Evolutionary conservation across 2,888 invertebrate species (phyloP).

Genomic region (Caenorhabditis virilis): DNA sequence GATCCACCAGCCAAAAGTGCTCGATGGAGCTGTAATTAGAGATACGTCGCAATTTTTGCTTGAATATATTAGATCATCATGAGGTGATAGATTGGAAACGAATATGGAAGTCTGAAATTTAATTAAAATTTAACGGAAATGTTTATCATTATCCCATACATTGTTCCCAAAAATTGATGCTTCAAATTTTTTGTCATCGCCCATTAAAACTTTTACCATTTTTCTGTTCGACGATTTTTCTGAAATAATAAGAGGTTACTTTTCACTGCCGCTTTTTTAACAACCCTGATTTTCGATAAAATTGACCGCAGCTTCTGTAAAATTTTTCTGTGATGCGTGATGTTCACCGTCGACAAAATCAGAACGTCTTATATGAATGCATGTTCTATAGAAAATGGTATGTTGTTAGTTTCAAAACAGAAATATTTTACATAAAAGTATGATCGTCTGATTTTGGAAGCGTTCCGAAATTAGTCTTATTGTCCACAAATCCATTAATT

Average conservation of each 20-base stretch:
- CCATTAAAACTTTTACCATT: slow-evolving; percentile 21
- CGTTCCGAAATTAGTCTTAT: slow-evolving; percentile 1
- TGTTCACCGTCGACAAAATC: slow-evolving; percentile 29
- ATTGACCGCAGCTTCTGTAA: slow-evolving; percentile 7
- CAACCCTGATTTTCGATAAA: slow-evolving; percentile 13
- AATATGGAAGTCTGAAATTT: too few species aligned
- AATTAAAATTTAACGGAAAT: too few species aligned
- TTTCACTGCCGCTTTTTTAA: not conserved
- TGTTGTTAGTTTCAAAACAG: not conserved
- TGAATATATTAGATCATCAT: slow-evolving; percentile 21
- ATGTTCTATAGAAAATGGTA: slow-evolving; percentile 10
- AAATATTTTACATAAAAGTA: slow-evolving; percentile 2
- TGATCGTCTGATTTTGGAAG: slow-evolving; percentile 9
- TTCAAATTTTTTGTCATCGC: slow-evolving; percentile 17
- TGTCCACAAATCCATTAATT: not conserved
- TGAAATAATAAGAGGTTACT: not conserved
- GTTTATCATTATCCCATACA: slow-evolving; percentile 6
- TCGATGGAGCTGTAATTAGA: slow-evolving; percentile 20
- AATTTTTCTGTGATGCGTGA: slow-evolving; percentile 15
- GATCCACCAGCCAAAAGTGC: slow-evolving; percentile 33
- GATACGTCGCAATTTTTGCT: slow-evolving; percentile 19
- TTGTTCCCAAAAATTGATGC: slow-evolving; percentile 6
- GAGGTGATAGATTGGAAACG: slow-evolving; percentile 10
- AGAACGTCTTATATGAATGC: slow-evolving; percentile 21
- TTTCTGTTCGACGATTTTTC: not conserved